Evolutionary conservation across 2,797 vertebrate genomes (phyloP), one percentile per base, ranked within the genome.

Genomic region (Oophaga sylvatica): DNA sequence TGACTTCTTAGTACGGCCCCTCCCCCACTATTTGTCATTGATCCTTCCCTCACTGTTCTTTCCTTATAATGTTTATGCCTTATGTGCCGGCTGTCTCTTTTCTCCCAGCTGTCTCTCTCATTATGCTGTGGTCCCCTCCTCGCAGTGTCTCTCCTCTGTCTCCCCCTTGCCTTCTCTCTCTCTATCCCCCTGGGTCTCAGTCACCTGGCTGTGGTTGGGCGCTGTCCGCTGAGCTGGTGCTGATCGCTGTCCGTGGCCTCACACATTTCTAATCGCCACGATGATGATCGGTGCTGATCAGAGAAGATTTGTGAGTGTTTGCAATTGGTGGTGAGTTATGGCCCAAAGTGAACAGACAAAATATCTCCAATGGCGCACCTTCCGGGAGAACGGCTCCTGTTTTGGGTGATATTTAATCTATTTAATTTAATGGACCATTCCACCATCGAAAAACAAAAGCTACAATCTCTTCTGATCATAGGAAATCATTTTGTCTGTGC

Each of bases 181-280:
- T 81, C 12, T 81, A 19, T 48, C 29, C 53, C 20, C 13, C 65
- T 71, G 80, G 15, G 65, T 71, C n/a, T 71, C 45, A 1, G 41
- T 29, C n/a, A 11, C n/a, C 53, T 71, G 9, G 19, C 70, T 22
- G 45, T 16, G 41, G 20, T 26, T n/a, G 73, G 26, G 31, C 73
- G 73, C 83, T 85, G 83, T 85, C 73, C 60, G 8, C 22, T 22
- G n/a, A 15, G 19, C 15, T 31, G 22, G 83, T 78, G 35, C 83
- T 85, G 73, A 78, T 85, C 45, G 19, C 71, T 76, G 83, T 4
- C 17, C 22, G 22, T 41, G 59, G 31, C 41, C 57, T 10, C 17
- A 9, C 15, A 70, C 68, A 35, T 19, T 70, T 35, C 68, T 70
- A 17, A 35, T 35, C 68, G 17, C 31, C 29, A 35, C 15, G 8